Evolutionary conservation across 2,888 invertebrate species (phyloP).

Genomic region (Zhengitettix transpicula): DNA sequence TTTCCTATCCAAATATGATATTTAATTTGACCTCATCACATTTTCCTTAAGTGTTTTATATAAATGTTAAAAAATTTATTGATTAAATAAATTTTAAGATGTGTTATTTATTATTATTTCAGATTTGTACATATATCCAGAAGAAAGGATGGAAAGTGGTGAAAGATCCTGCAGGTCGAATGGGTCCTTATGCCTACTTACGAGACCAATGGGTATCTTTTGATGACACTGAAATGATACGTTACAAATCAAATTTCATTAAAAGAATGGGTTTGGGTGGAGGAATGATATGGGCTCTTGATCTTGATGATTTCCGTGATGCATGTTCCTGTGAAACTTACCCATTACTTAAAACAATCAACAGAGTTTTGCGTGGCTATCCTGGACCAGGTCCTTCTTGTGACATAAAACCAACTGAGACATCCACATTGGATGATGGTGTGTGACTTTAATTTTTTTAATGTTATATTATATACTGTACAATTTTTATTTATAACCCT

Average conservation of each 20-base stretch:
- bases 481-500: too few relatives aligned
- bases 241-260: conserved; percentile 68
- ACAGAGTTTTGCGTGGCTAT: conserved; percentile 56
- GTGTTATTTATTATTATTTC: conserved; percentile 8
- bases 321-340: conserved; percentile 66
- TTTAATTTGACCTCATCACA: too few relatives aligned
- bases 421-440: background rate
- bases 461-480: too few relatives aligned
- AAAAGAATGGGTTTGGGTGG: conserved; percentile 66
- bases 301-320: conserved; percentile 73
- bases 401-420: conserved; percentile 7
- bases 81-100: too few relatives aligned
- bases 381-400: conserved; percentile 47
- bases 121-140: conserved; percentile 68
- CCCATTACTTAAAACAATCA: conserved; percentile 63
- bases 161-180: conserved; percentile 59
- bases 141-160: conserved; percentile 61
- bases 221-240: conserved; percentile 71
- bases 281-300: conserved; percentile 80
- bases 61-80: too few relatives aligned
- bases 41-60: too few relatives aligned
- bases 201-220: conserved; percentile 88
- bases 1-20: too few relatives aligned
- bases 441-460: too few relatives aligned
- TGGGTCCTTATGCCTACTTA: conserved; percentile 73